A percentile compares a stretch with the other conserved stretches of the same genome.
Conservation (phyloP, 2,113 vertebrate genomes). For the Butorides virescens region DNA sequence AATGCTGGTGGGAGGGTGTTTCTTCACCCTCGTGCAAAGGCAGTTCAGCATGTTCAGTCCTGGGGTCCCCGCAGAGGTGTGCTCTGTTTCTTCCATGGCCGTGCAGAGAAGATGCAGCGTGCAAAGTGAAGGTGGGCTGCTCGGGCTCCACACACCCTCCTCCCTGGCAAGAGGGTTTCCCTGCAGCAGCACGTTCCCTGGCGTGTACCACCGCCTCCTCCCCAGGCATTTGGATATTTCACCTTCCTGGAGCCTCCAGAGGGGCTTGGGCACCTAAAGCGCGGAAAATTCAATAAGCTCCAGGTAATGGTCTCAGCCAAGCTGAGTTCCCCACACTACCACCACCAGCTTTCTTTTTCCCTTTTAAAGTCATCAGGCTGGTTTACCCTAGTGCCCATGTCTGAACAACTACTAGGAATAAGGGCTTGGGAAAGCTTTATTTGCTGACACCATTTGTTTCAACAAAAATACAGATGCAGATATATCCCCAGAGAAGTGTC, state of each 20-base stretch:
- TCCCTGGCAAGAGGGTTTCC: neutral
- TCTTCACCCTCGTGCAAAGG: neutral
- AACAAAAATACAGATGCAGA: constrained; percentile 48
- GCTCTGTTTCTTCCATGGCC: neutral
- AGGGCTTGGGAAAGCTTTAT: constrained; percentile 54
- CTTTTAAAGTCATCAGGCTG: neutral
- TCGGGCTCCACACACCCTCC: neutral
- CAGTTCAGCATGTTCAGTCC: neutral
- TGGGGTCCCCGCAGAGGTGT: neutral
- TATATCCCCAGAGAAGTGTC: constrained; percentile 28
- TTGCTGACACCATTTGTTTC: constrained; percentile 61
- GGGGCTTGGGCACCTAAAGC: neutral
- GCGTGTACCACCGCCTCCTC: neutral
- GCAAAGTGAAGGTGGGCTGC: neutral
- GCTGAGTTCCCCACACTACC: neutral
- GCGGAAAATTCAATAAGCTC: neutral
- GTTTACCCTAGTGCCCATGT: neutral
- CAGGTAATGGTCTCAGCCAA: neutral
- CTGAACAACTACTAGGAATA: neutral
- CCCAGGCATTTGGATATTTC: neutral
- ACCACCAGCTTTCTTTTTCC: accelerated
- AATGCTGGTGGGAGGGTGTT: accelerated
- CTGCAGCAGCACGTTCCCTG: neutral
- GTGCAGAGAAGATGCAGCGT: neutral
- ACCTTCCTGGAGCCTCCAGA: neutral